phyloP scores from a whole-genome alignment of 2,888 invertebrate species.

The Rhorus exstirpatorius region DNA sequence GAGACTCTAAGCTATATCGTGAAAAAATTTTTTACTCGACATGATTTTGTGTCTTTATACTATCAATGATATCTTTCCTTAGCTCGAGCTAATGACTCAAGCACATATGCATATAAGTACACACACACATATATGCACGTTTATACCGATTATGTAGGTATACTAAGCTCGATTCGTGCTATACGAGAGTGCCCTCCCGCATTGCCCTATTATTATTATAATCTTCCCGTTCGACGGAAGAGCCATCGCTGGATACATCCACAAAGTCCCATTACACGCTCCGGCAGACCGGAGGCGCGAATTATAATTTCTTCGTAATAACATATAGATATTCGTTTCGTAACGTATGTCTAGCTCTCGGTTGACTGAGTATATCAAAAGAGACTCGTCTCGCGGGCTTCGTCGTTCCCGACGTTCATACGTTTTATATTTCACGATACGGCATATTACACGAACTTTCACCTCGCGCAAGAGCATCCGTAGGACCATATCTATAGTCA shows the following conservation, averaged over 20 bases:
- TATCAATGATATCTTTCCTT: no score
- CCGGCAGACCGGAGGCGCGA: not conserved
- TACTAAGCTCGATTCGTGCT: no score
- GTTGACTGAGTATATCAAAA: conserved; percentile 17
- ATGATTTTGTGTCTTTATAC: no score
- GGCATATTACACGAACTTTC: conserved; percentile 34
- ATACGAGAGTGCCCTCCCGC: no score
- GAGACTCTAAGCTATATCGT: no score
- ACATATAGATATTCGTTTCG: conserved; percentile 33
- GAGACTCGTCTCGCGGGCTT: not conserved
- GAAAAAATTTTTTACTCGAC: no score
- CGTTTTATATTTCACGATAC: conserved; percentile 7
- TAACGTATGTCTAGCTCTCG: conserved; percentile 20
- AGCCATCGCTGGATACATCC: conserved; percentile 26
- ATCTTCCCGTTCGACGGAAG: conserved; percentile 32
- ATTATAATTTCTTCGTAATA: conserved; percentile 52
- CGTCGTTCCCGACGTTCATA: conserved; percentile 10
- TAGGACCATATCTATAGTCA: not conserved
- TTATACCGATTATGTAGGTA: no score
- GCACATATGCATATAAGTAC: no score
- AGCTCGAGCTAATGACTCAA: no score
- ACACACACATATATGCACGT: no score
- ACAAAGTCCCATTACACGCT: not conserved
- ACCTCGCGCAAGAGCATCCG: conserved; percentile 9
- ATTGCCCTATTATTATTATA: conserved; percentile 32